phyloP scores from a whole-genome alignment of 1,140 invertebrate species.

The Euwallacea similis region DNA sequence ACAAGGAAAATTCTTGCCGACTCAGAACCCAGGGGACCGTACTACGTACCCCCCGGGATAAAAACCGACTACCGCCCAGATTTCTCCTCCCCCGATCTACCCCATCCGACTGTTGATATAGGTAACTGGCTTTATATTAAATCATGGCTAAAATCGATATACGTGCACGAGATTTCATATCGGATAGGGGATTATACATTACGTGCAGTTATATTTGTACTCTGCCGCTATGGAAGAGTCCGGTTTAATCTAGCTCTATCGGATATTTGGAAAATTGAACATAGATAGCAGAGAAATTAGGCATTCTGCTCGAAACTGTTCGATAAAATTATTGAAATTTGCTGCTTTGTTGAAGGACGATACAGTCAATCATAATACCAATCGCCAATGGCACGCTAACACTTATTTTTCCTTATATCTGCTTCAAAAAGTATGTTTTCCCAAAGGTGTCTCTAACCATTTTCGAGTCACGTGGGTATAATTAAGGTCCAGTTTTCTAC shows the following conservation, averaged over 20 bases:
- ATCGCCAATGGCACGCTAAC: no score
- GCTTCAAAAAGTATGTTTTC: no score
- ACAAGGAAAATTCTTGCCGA: conserved; percentile 55
- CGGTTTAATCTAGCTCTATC: conserved; percentile 6
- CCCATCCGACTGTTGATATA: conserved; percentile 53
- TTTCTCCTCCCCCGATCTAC: conserved; percentile 46
- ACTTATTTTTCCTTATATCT: no score
- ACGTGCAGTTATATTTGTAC: conserved; percentile 16
- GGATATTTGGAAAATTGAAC: conserved; percentile 8
- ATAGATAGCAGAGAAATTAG: not conserved
- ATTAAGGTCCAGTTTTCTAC: no score
- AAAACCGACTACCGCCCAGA: conserved; percentile 42
- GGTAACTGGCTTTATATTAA: conserved; percentile 42
- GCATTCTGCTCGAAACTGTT: no score
- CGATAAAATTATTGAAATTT: no score
- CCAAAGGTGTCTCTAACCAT: no score
- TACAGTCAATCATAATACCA: no score
- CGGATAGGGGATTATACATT: conserved; percentile 14
- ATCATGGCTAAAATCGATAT: conserved; percentile 25
- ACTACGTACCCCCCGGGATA: conserved; percentile 48
- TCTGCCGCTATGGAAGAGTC: not conserved
- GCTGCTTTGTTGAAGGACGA: no score
- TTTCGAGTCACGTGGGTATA: no score
- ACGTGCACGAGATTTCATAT: conserved; percentile 21
- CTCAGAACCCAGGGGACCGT: conserved; percentile 50